Conservation (phyloP, 2,113 vertebrate species). For the Chaenocephalus aceratus region DNA sequence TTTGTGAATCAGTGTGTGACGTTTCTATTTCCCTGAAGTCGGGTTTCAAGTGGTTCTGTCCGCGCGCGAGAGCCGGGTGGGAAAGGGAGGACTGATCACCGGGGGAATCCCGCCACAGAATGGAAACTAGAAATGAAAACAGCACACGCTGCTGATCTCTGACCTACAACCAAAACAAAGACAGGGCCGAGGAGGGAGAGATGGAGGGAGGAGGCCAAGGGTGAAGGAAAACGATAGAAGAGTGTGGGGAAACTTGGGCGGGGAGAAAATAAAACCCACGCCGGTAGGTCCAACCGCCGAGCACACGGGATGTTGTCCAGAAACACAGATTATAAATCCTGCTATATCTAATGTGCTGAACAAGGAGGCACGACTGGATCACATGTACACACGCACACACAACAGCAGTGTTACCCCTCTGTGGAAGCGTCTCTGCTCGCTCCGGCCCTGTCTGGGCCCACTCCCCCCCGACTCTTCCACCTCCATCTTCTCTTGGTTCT, state of each 20-base stretch:
- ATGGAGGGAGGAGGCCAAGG: conserved; percentile 38
- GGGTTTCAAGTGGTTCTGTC: background rate
- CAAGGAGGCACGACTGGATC: conserved; percentile 22
- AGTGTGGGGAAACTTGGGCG: background rate
- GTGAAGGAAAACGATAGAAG: conserved; percentile 41
- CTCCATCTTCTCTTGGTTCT: conserved; percentile 86
- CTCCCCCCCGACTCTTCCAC: conserved; percentile 76
- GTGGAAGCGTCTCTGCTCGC: conserved; percentile 81
- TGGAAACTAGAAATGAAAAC: conserved; percentile 79
- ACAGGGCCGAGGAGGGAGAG: conserved; percentile 44
- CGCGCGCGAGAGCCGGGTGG: conserved; percentile 54
- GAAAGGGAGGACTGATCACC: conserved; percentile 70
- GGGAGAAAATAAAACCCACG: background rate
- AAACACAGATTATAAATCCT: conserved; percentile 24
- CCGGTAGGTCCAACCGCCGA: background rate
- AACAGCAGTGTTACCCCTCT: conserved; percentile 76
- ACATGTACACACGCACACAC: background rate
- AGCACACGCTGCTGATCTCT: conserved; percentile 65
- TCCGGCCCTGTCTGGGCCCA: conserved; percentile 81
- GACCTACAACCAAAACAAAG: conserved; percentile 74
- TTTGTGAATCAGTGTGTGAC: background rate
- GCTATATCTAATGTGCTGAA: conserved; percentile 11
- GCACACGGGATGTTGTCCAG: conserved; percentile 24
- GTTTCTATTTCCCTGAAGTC: background rate
- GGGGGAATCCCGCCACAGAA: conserved; percentile 74